These are phyloP conservation scores for Microctonus brassicae DNA, from an alignment of 2,888 invertebrate species.

Conservation along the genomic window DNA sequence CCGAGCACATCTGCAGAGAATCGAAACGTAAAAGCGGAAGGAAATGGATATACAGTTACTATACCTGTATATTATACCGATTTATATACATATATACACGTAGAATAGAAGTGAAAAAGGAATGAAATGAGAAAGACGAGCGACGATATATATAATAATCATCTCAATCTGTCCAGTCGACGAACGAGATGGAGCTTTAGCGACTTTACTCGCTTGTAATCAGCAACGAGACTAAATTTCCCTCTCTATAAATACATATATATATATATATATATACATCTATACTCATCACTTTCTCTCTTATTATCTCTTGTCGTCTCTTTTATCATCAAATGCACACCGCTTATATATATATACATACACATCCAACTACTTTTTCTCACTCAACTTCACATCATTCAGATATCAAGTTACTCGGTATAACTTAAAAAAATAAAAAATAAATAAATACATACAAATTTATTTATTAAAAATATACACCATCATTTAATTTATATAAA, in stretches of 20 bases:
- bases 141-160: conserved; percentile 35
- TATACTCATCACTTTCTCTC: not conserved
- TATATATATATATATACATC: no score
- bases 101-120: not conserved
- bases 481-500: no score
- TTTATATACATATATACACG: conserved; percentile 43
- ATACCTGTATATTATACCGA: no score
- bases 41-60: conserved; percentile 14
- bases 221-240: conserved; percentile 34
- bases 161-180: conserved; percentile 43
- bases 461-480: no score
- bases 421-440: not conserved
- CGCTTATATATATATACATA: not conserved
- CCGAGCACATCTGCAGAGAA: conserved; percentile 9
- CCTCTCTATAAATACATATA: no score
- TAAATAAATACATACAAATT: no score
- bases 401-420: not conserved
- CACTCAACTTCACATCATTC: not conserved
- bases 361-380: not conserved
- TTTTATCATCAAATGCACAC: conserved; percentile 26
- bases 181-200: conserved; percentile 42
- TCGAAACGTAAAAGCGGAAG: conserved; percentile 33
- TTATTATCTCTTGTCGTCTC: conserved; percentile 20
- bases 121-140: conserved; percentile 29
- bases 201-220: conserved; percentile 48